These are phyloP conservation scores for Nilaparvata lugens DNA, from an alignment of 1,140 invertebrate species.

Conservation along the genomic window DNA sequence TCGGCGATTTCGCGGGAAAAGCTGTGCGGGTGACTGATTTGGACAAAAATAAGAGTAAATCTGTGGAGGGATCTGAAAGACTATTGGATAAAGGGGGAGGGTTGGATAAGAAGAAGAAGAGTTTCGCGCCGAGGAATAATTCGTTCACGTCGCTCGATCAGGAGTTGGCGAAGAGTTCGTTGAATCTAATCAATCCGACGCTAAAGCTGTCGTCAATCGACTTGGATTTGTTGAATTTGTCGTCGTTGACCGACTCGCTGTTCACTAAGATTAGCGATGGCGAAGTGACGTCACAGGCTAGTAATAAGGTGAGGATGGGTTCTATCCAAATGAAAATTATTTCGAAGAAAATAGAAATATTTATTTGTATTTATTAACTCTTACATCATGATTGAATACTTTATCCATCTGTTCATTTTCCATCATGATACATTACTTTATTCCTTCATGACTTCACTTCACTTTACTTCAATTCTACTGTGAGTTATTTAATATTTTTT, in stretches of 20 bases:
- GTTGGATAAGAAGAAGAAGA: not conserved
- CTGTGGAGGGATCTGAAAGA: conserved; percentile 9
- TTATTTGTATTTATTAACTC: too few species aligned
- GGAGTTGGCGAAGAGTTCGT: conserved; percentile 16
- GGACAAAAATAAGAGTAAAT: conserved; percentile 17
- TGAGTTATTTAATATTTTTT: too few species aligned
- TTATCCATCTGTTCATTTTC: too few species aligned
- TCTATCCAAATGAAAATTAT: too few species aligned
- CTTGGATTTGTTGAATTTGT: conserved; percentile 24
- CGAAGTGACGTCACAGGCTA: conserved; percentile 4
- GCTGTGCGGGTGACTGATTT: conserved; percentile 10
- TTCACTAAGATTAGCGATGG: conserved; percentile 28
- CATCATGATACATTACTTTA: too few species aligned
- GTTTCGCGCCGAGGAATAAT: conserved; percentile 18
- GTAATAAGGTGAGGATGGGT: too few species aligned
- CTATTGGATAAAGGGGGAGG: not conserved
- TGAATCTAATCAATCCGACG: conserved; percentile 17
- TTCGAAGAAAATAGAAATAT: too few species aligned
- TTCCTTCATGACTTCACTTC: too few species aligned
- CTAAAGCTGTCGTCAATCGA: conserved; percentile 24
- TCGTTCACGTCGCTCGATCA: conserved; percentile 24
- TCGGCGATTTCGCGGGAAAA: conserved; percentile 9
- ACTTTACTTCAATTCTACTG: too few species aligned
- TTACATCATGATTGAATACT: too few species aligned
- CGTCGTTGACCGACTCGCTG: conserved; percentile 23